Evolutionary conservation across 2,113 vertebrate species (phyloP), one percentile per base, ranked within the genome.

Genomic region (Tenrec ecaudatus): DNA sequence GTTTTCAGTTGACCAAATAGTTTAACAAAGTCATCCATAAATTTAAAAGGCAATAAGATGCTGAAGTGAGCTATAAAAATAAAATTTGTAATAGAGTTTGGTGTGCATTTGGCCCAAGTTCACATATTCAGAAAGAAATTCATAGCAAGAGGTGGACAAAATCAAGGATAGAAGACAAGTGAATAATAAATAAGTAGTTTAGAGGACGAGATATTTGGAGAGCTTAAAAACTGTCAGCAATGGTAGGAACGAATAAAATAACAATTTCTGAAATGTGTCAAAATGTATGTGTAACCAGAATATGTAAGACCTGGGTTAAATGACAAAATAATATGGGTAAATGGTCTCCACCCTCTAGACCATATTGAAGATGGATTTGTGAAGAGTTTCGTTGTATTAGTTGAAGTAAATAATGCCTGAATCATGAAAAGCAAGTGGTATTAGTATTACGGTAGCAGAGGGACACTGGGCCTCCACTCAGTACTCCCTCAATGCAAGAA

Each of bases 361-460:
- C 69, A 38, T 81, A 76, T 10, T 33, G 17, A 92, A 89, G 76
- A 79, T 47, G 78, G 47, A 75, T 92, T 89, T 89, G 69, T 88
- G 78, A 92, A 60, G 29, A 82, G 33, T 60, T 89, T 68, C 77
- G 89, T 82, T 87, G 86, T 92, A 80, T 92, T 86, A 83, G 25
- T 92, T 91, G 81, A 86, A 25, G 25, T 94, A 20, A 53, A 69
- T 91, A 81, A 40, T 82, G 27, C 57, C 90, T 86, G 88, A 90
- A 58, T 57, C 78, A 15, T 87, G 71, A 94, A 89, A 53, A 81
- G 9, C 58, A 81, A 16, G 20, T 20, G 58, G 14, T 40, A 40
- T 40, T 40, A 40, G 7, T 40, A 40, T 40, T 40, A 40, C 3
- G 40, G 40, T 7, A 40, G 40, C 40, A 40, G 40, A 40, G 3